Evolutionary conservation across 1,140 invertebrate genomes (phyloP), one percentile per base, ranked within the genome.

Genomic region (Drosophila busckii): DNA sequence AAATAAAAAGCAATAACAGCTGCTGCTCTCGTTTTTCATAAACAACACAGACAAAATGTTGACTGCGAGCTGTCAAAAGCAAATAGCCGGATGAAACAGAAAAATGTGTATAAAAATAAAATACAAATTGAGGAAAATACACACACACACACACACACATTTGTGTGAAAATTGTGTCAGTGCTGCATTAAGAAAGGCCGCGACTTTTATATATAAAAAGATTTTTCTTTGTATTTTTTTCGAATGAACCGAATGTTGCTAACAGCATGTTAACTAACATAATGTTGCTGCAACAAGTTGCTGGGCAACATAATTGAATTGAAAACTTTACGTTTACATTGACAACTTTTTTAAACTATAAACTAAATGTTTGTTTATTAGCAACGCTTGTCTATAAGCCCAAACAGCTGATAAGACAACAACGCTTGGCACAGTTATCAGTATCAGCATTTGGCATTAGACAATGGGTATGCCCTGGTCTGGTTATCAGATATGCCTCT

Each of bases 141-240:
- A 10, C 45, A 34, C 28, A 45, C 22, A 29, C 32, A 56, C 40
- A 66, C 68, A 67, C 52, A 56, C 50, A 34, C 32, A 23, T 50
- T 60, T 28, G 34, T 44, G 31, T 12, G 60, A 64, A 68, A 80
- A 78, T 73, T 68, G 73, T 78, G 73, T 80, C 73, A 78, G 63
- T 55, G 42, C 46, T 68, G 60, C 64, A 68, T 59, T 64, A 64
- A 59, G 58, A 73, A 75, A 69, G 70, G 59, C 64, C 70, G 40
- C 59, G 48, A 38, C 48, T 17, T 49, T 20, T 38, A 46, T 22
- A 28, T 31, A 28, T 40, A 41, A 26, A 19, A 37, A 50, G 6
- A 8, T 29, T 44, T 26, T 22, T 13, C 15, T 29, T 25, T 19
- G 1, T 3, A 5, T n/a, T 17, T n/a, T 20, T 7, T 44, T 19